Base-by-base conservation (phyloP, 2,888 invertebrate species). In the Kuschelorhynchus macadamiae region DNA sequence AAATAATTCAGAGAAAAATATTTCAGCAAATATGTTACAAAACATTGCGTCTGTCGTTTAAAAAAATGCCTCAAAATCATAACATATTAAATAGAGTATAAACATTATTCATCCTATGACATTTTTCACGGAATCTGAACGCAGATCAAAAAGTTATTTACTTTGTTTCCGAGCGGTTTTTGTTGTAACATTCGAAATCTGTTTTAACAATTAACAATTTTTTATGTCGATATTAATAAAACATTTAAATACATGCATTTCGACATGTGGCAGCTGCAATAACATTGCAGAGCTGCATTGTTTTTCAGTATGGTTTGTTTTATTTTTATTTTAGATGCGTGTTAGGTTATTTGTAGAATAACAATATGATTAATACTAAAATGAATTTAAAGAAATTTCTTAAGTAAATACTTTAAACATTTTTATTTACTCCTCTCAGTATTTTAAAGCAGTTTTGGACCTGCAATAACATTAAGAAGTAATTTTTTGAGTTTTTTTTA, bases 131-230 rank as follows among this genome's bases (percentile, higher is more conserved):
- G 62, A 63, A 63, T 55, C 47, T 36, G 52, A 62, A 30, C 32
- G 18, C 61, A 60, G 60, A 62, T 53, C 52, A 50, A 62, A 62
- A 36, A 39, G 41, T 55, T 18, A 30, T 53, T 30, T 44, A 44
- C 39, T 59, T 47, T 63, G 62, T 63, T 63, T 50, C 39, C 55
- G 36, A 52, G 30, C 14, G 12, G 39, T 12, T 55, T 55, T 55
- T 18, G 39, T 41, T 47, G 55, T 18, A 47, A 32, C 62, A 53
- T 46, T 18, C 33, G 55, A 36, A 55, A 63, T 55, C 62, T 63
- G 62, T 63, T 63, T 63, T 47, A 55, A 63, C 62, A 63, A 63
- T 63, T 63, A 53, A 63, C 62, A 53, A 46, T 36, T 63, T 62
- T 63, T 63, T 44, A 52, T 55, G 62, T 55, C 62, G 47, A 63